These are phyloP conservation scores for Meriones psammophilus DNA, from an alignment of 2,797 vertebrate genomes.

Conservation along the genomic window DNA sequence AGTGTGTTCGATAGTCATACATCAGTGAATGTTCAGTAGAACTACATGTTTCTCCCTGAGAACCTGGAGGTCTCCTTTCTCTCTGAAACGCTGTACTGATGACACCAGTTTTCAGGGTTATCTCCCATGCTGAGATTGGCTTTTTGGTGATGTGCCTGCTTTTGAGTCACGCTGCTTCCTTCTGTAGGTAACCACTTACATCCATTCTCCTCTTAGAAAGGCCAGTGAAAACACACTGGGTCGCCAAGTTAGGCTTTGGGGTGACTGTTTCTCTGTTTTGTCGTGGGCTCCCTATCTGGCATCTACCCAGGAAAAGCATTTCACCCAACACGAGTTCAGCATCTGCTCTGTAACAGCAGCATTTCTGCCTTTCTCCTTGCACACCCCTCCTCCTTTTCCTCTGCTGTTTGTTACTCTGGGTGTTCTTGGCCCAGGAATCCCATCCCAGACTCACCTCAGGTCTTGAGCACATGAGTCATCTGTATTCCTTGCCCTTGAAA, in stretches of 20 bases:
- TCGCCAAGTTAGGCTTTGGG: background rate
- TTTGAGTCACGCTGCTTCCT: background rate
- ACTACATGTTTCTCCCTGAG: background rate
- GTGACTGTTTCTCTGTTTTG: background rate
- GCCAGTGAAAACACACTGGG: background rate
- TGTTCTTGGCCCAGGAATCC: background rate
- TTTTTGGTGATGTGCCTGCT: background rate
- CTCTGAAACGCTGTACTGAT: background rate
- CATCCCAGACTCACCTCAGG: background rate
- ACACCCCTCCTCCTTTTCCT: background rate
- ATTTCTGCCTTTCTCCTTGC: accelerated
- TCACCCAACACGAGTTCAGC: background rate
- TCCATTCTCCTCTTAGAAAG: background rate
- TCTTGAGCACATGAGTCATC: background rate
- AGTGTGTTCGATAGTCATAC: background rate
- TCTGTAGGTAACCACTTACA: background rate
- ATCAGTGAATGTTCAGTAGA: background rate
- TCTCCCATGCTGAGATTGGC: no score
- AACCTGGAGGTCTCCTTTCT: background rate
- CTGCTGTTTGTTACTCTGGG: background rate
- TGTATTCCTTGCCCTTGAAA: background rate
- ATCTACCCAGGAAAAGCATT: background rate
- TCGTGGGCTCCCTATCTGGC: background rate
- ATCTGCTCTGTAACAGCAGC: background rate
- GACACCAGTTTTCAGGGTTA: no score